Evolutionary conservation across 2,888 invertebrate genomes (phyloP).

Genomic region (Drosophila multiciliata): DNA sequence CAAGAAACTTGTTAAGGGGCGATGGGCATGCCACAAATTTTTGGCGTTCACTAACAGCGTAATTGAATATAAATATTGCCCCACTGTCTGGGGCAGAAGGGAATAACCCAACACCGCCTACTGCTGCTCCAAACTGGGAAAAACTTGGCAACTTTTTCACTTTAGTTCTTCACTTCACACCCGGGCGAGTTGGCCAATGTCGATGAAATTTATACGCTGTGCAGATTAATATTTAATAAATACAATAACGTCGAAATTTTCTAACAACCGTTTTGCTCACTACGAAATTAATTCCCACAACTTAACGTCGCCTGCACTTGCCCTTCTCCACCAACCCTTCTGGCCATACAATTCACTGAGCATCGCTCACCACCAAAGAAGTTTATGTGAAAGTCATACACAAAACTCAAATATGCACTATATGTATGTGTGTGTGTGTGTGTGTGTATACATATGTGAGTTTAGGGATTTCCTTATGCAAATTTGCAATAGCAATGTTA

Average conservation of each 20-base stretch:
- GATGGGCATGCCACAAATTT: constrained; percentile 25
- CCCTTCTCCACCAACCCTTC: not conserved
- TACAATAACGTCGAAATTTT: constrained; percentile 63
- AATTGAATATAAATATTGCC: constrained; percentile 66
- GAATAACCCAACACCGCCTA: not conserved
- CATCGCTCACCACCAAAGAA: constrained; percentile 51
- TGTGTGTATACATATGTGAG: constrained; percentile 38
- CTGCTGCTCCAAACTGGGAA: not conserved
- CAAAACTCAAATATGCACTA: constrained; percentile 64
- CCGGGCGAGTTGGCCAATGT: constrained; percentile 34
- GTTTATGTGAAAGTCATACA: constrained; percentile 71
- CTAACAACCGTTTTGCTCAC: constrained; percentile 51
- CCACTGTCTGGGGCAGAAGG: constrained; percentile 22
- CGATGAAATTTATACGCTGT: constrained; percentile 66
- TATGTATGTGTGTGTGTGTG: constrained; percentile 15
- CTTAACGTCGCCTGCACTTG: constrained; percentile 15
- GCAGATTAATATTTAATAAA: constrained; percentile 69
- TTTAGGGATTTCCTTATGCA: constrained; percentile 76
- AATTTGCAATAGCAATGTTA: constrained; percentile 71
- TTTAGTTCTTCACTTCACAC: constrained; percentile 49
- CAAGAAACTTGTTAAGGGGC: not conserved
- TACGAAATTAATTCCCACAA: constrained; percentile 60
- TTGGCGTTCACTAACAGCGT: constrained; percentile 43
- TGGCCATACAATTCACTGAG: constrained; percentile 18
- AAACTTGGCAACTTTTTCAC: constrained; percentile 50